Base-by-base conservation (phyloP, 2,113 vertebrate genomes). In the Riparia riparia region DNA sequence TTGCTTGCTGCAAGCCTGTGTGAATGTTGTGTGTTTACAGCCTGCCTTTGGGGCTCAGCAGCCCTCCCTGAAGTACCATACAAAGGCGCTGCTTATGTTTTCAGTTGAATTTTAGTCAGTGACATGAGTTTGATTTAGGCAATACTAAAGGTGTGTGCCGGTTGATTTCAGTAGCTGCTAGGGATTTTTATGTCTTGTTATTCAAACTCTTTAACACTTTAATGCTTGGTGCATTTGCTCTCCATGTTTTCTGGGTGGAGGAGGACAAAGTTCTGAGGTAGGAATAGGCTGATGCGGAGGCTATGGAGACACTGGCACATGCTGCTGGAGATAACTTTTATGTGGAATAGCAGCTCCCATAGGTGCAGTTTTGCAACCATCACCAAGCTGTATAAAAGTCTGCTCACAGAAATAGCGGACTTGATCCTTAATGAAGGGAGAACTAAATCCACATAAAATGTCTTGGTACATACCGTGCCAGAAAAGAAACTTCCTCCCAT, bases 401-500 rank as follows among this genome's bases (percentile, higher is more conserved):
- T 70, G 12, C 50, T 91, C 1, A 1, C 42, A 58, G 58, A 90
- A 93, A 68, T 78, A 64, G 91, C 86, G n/a, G 32, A 72, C 29
- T 78, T n/a, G 44, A 69, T 50, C 81, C 44, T 89, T 91, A 85
- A 85, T 37, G 7, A 87, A 78, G 47, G 71, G 57, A 85, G 96
- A 92, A 87, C 19, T 17, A 93, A 89, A 63, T 89, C 50, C 41
- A 86, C 70, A 91, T 94, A 70, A 91, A 94, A 95, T 14, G 54
- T 77, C 47, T 70, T 65, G 68, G 39, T 19, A 4, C 90, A 87
- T 95, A 53, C 42, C 0, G 1, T 86, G 66, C 68, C 81, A 95
- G 86, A 86, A 93, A 91, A 97, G 81, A 81, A 69, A 95, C 94
- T 97, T 98, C 90, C 93, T 97, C 63, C 94, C 86, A 26, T 96